phyloP scores from a whole-genome alignment of 2,113 vertebrate species.

The Rhegmatorhina hoffmannsi region DNA sequence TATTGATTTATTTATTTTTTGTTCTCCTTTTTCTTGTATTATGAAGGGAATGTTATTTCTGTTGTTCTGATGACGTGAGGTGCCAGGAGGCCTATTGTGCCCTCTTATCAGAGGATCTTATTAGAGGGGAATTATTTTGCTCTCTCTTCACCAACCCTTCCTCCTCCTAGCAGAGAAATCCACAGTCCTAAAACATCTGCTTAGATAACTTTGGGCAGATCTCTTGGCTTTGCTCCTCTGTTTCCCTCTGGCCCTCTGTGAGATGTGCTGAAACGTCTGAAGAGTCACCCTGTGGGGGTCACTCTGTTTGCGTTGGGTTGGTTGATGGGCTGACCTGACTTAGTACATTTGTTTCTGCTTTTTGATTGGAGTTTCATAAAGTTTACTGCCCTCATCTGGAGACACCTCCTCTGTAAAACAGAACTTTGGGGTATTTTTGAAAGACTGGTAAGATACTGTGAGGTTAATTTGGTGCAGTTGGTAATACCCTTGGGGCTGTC shows the following conservation, averaged over 20 bases:
- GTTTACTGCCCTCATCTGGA: background rate
- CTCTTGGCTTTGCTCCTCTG: background rate
- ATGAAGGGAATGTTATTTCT: background rate
- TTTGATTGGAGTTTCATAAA: background rate
- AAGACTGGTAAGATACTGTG: background rate
- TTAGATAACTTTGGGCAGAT: background rate
- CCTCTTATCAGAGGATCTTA: background rate
- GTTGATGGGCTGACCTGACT: background rate
- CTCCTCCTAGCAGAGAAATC: background rate
- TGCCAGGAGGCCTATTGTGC: background rate
- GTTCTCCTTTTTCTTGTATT: background rate
- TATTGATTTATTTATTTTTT: background rate
- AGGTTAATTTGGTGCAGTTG: background rate
- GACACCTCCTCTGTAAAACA: background rate
- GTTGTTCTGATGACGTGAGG: background rate
- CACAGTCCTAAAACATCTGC: background rate
- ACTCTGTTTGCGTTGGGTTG: background rate
- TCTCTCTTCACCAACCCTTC: background rate
- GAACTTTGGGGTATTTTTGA: background rate
- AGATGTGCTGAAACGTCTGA: background rate
- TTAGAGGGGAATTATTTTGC: background rate
- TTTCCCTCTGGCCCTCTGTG: background rate
- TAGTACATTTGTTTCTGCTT: background rate
- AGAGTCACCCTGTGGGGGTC: background rate
- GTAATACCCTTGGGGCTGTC: background rate